Base-by-base conservation (phyloP, 2,888 invertebrate species). In the Nemotelus pantherinus region DNA sequence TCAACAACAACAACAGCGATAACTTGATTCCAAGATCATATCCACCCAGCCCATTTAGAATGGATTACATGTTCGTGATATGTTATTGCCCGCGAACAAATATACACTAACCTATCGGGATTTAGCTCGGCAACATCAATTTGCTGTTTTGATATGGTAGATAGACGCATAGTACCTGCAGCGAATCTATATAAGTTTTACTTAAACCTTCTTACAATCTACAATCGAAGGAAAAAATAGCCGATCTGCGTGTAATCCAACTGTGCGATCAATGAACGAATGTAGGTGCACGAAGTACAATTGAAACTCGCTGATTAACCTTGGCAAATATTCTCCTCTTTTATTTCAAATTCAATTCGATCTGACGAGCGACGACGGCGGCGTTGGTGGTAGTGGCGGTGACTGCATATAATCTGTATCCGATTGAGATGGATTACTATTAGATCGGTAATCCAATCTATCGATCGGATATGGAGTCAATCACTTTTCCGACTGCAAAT, bases 301-400 rank as follows among this genome's bases (percentile, higher is more conserved):
- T 25, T 25, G 65, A 65, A 39, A 65, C 65, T 65, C 43, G 63
- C 25, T 43, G 43, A 63, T 63, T 65, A 65, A 65, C 65, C 65
- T 65, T 65, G 43, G 47, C 65, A 43, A 65, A 47, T 45, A 45
- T 65, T 65, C 43, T 65, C 9, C 6, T 63, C 25, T 25, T 25
- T 25, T 25, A 25, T 25, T 25, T 25, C 25, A 25, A 41, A 43
- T 7, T 63, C 41, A 9, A 63, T 63, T 47, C 47, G 47, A 65
- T 47, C 65, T 65, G 44, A 45, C 65, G 43, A 65, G 44, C 47
- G 44, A n/a, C 2, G 44, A 65, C 47, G 25, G 25, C 25, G 25
- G 25, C 25, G 25, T 25, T 25, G 25, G 25, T 25, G 25, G 25
- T 25, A 25, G 25, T 25, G 25, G 25, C 25, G 25, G 25, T 25